Evolutionary conservation across 2,113 vertebrate species (phyloP), one percentile per base, ranked within the genome.

Genomic region (Scopus umbretta): DNA sequence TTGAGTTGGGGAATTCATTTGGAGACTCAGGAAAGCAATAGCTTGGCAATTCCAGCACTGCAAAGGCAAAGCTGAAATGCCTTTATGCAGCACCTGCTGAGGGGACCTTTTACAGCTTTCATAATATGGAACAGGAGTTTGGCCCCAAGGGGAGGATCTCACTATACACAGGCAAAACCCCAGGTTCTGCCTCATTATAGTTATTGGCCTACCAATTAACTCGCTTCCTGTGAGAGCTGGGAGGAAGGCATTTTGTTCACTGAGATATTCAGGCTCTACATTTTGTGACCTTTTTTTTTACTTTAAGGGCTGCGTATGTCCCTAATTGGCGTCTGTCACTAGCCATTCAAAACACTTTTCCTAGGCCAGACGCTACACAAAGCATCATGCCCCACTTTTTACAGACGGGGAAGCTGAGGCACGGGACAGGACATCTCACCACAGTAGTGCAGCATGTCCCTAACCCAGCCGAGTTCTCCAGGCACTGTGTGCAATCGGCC

Each of bases 121-220:
- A 97, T 97, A 97, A 97, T 96, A 90, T 80, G 93, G 93, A 97
- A 97, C 97, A 97, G 97, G 91, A 97, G 93, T 97, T 94, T 97
- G 96, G 97, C 97, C 96, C 95, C 95, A 96, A 97, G 97, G 92
- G 96, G 89, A 94, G 94, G 91, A 92, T 97, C 90, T 95, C 9
- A 13, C 93, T 47, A 42, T 95, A 88, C 92, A 93, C 95, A 95
- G 40, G 93, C 95, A 97, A 96, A 97, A 93, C 95, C 92, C 96
- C 95, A 96, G 95, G 96, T 96, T 96, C 92, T 97, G 95, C 96
- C 94, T 97, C 96, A 94, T 97, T 97, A 97, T 95, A 74, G 87
- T 96, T 97, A 96, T 59, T 96, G 93, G 96, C 74, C 87, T 96
- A 94, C 94, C 97, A 97, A 97, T 97, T 97, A 97, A 95, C 89